phyloP scores from a whole-genome alignment of 2,888 invertebrate genomes.

The Aphrophora alni region DNA sequence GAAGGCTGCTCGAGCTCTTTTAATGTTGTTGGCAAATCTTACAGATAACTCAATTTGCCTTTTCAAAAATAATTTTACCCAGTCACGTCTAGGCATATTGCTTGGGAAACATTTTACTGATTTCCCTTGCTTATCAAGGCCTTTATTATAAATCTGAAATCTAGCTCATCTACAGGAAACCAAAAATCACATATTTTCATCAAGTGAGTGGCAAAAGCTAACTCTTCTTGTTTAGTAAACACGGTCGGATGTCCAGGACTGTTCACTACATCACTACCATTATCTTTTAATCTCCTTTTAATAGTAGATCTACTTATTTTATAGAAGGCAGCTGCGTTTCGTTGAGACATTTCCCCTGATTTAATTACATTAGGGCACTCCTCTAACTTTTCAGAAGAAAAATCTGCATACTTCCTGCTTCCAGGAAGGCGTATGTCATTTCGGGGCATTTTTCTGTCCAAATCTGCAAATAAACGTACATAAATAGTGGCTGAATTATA shows the following conservation, averaged over 20 bases:
- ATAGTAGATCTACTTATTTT: constrained; percentile 26
- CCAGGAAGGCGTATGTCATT: constrained; percentile 29
- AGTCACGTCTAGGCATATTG: constrained; percentile 50
- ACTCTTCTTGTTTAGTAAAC: background rate
- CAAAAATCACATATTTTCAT: constrained; percentile 31
- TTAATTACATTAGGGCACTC: constrained; percentile 22
- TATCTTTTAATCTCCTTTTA: constrained; percentile 18
- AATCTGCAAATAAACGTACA: constrained; percentile 12
- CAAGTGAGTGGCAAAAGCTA: background rate
- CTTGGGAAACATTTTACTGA: constrained; percentile 43
- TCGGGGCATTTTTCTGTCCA: constrained; percentile 8
- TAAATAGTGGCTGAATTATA: constrained; percentile 10
- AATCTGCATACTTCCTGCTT: constrained; percentile 28
- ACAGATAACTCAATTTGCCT: constrained; percentile 23
- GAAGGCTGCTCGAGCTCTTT: background rate
- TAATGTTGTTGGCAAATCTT: background rate
- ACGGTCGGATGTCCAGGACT: constrained; percentile 15
- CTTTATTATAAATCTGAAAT: background rate
- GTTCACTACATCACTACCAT: background rate
- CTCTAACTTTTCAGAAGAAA: constrained; percentile 17
- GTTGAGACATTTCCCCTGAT: constrained; percentile 25
- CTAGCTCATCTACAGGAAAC: background rate
- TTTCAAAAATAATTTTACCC: constrained; percentile 38
- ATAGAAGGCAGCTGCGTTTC: background rate
- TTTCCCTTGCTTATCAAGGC: constrained; percentile 19